A percentile compares a stretch with the other conserved stretches of the same genome.
Evolutionary conservation across 2,113 vertebrate genomes (phyloP).

Genomic region (Cheilinus undulatus): DNA sequence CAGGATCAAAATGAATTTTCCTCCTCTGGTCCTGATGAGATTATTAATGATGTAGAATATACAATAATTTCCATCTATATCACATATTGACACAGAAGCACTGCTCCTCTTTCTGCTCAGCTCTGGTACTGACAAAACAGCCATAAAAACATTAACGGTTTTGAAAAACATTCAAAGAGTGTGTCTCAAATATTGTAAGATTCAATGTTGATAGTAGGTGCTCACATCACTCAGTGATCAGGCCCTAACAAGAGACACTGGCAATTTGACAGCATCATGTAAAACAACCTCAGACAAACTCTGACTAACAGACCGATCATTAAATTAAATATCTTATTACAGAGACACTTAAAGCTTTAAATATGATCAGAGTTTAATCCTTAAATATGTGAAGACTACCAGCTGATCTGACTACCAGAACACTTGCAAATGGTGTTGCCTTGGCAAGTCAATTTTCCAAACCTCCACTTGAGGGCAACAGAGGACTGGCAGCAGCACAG

Average conservation of each 20-base stretch:
- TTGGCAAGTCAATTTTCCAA: rapidly evolving
- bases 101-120: slow-evolving; percentile 52
- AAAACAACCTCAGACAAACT: neutral
- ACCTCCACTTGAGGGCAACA: slow-evolving; percentile 66
- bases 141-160: no score
- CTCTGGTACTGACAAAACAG: slow-evolving; percentile 18
- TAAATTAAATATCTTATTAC: neutral
- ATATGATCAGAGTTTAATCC: no score
- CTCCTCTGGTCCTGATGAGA: neutral
- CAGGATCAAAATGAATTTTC: no score
- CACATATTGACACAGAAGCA: slow-evolving; percentile 24
- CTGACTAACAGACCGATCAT: neutral
- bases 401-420: neutral
- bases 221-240: no score
- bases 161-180: no score
- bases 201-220: no score
- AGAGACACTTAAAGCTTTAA: no score
- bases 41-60: neutral
- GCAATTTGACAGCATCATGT: no score
- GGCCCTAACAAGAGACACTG: no score
- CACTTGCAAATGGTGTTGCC: neutral
- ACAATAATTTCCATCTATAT: neutral
- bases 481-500: slow-evolving; percentile 12
- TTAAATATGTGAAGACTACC: no score
- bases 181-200: neutral